Evolutionary conservation across 2,113 vertebrate species (phyloP), one percentile per base, ranked within the genome.

Genomic region (Menidia beryllina): DNA sequence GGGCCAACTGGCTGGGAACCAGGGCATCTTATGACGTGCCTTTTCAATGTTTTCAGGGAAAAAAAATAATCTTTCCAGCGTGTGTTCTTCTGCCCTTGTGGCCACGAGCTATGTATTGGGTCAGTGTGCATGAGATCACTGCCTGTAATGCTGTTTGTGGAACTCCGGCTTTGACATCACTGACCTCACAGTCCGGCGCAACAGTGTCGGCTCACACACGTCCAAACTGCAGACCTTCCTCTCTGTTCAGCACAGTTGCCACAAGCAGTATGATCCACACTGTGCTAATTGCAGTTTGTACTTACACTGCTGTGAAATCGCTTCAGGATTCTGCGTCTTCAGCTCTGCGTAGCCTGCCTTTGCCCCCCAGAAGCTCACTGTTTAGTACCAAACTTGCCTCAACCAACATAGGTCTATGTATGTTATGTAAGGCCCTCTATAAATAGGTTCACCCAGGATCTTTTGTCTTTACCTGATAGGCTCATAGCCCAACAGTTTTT

Each of bases 401-500:
- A 74, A 86, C 89, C 82, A 87, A 76, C 82, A 86, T 82, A 86
- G 87, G 88, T 91, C 88, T 90, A 85, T 90, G 85, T 89, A 85
- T 82, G 91, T 94, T 94, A 94, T 93, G 90, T 93, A 94, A 94
- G 91, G 80, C 58, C 72, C 83, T 80, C 92, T 94, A 94, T 92
- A 93, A 93, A 94, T 94, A 94, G 93, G 77, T 89, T 91, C 85
- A 90, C 91, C 92, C 90, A 69, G 89, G 92, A 94, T 94, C 93
- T 94, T 94, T 94, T 94, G 93, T 94, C 92, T 94, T 94, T 94
- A 94, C 94, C 94, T 94, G 94, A 92, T 94, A 91, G 89, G 86
- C 91, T 94, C 92, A 91, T 93, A 92, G 92, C 92, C 90, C 88
- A 93, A 92, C 92, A 89, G 88, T 92, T 93, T 93, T 92, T 94